Evolutionary conservation across 2,113 vertebrate species (phyloP).

Genomic region (Protobothrops mucrosquamatus): DNA sequence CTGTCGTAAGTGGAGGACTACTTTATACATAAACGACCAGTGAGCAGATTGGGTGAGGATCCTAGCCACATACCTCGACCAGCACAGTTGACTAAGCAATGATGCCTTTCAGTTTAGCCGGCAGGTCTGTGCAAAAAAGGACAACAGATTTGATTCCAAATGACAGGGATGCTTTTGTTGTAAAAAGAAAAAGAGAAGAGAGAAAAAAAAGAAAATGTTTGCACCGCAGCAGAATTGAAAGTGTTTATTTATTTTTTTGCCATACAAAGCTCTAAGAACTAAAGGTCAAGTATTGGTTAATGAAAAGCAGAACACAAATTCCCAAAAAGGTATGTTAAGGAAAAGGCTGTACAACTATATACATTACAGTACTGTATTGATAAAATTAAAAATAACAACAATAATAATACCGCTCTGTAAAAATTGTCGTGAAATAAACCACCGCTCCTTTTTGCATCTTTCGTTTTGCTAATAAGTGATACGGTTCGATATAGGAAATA

Average conservation of each 20-base stretch:
- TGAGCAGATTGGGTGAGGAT: neutral
- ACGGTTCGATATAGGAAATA: slow-evolving; percentile 64
- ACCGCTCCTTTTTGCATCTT: slow-evolving; percentile 48
- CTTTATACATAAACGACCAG: neutral
- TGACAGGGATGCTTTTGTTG: neutral
- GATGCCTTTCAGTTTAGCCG: neutral
- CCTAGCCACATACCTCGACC: neutral
- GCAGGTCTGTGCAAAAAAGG: neutral
- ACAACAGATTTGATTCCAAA: accelerated
- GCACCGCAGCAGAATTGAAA: slow-evolving; percentile 64
- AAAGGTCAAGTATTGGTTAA: slow-evolving; percentile 68
- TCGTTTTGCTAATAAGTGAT: slow-evolving; percentile 33
- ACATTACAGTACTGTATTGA: slow-evolving; percentile 65
- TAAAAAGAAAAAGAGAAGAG: neutral
- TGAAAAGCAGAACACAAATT: slow-evolving; percentile 70
- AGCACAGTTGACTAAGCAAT: neutral
- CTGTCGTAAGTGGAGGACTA: no score
- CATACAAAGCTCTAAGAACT: slow-evolving; percentile 83
- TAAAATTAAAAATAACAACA: slow-evolving; percentile 36
- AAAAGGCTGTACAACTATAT: slow-evolving; percentile 74
- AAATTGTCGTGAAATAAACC: slow-evolving; percentile 43
- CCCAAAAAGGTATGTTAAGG: slow-evolving; percentile 58
- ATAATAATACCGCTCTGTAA: slow-evolving; percentile 36
- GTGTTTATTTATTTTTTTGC: slow-evolving; percentile 75
- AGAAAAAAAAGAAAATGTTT: slow-evolving; percentile 41